phyloP scores from a whole-genome alignment of 1,140 invertebrate species.

The Zaprionus gabonicus region DNA sequence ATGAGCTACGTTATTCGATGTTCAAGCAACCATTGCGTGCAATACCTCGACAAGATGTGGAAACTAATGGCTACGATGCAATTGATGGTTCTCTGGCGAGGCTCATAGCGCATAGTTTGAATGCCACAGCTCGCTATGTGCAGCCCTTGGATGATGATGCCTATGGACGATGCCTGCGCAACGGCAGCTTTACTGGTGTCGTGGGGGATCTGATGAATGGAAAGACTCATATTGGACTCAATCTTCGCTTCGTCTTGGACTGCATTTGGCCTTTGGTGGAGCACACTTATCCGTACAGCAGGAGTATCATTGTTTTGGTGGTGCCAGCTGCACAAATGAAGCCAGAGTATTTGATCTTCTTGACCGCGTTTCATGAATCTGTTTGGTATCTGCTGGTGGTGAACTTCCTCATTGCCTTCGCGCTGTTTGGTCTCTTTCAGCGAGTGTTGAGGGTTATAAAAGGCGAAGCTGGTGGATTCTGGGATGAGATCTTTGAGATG shows the following conservation, averaged over 20 bases:
- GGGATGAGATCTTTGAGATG: conserved; percentile 71
- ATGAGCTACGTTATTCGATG: conserved; percentile 68
- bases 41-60: conserved; percentile 38
- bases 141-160: conserved; percentile 59
- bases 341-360: conserved; percentile 71
- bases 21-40: conserved; percentile 66
- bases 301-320: conserved; percentile 55
- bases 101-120: conserved; percentile 46
- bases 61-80: conserved; percentile 46
- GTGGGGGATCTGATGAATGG: conserved; percentile 56
- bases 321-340: conserved; percentile 67
- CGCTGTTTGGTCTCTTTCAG: conserved; percentile 56
- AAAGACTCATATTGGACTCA: conserved; percentile 61
- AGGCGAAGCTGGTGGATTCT: conserved; percentile 22
- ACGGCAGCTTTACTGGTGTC: conserved; percentile 65
- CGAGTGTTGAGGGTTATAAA: conserved; percentile 35
- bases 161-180: conserved; percentile 63
- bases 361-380: conserved; percentile 59
- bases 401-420: conserved; percentile 57
- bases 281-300: conserved; percentile 62
- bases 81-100: conserved; percentile 64
- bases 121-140: conserved; percentile 68
- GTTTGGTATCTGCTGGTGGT: conserved; percentile 60
- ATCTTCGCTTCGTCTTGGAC: conserved; percentile 68
- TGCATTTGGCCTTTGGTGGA: conserved; percentile 64